These are phyloP conservation scores for Agrotis segetum DNA, from an alignment of 2,888 invertebrate species.

Conservation along the genomic window DNA sequence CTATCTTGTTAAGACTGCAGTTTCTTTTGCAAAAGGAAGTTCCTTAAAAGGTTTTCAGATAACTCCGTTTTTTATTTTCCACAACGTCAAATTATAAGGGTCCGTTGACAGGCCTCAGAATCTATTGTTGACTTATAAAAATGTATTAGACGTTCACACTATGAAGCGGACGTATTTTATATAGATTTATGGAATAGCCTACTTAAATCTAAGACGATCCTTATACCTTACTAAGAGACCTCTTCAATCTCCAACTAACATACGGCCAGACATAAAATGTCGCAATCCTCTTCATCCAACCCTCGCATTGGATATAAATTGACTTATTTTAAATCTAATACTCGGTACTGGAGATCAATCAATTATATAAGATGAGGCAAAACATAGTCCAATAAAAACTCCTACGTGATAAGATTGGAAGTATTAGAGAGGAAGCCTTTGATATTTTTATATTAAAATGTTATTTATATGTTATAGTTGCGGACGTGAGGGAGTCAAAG, in stretches of 20 bases:
- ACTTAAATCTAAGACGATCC: constrained; percentile 55
- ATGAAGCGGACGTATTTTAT: constrained; percentile 44
- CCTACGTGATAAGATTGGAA: constrained; percentile 57
- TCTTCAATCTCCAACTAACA: constrained; percentile 57
- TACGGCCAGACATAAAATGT: constrained; percentile 54
- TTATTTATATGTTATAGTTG: constrained; percentile 67
- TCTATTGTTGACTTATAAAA: constrained; percentile 56
- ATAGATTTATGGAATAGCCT: constrained; percentile 57
- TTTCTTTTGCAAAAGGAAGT: not conserved
- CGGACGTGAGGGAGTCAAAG: constrained; percentile 63
- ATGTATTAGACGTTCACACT: constrained; percentile 56
- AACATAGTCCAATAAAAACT: constrained; percentile 59
- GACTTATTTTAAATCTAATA: constrained; percentile 63
- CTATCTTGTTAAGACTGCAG: not conserved
- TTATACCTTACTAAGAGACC: constrained; percentile 53
- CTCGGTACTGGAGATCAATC: constrained; percentile 55
- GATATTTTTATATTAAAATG: constrained; percentile 60
- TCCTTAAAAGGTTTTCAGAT: constrained; percentile 10
- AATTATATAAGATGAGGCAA: constrained; percentile 58
- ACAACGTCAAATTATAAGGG: constrained; percentile 25
- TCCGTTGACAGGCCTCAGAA: constrained; percentile 21
- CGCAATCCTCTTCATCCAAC: constrained; percentile 51
- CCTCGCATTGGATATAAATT: constrained; percentile 62
- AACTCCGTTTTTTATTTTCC: constrained; percentile 7
- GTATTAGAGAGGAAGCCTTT: constrained; percentile 54